Evolutionary conservation across 2,113 vertebrate species (phyloP).

Genomic region (Chaenogobius annularis): DNA sequence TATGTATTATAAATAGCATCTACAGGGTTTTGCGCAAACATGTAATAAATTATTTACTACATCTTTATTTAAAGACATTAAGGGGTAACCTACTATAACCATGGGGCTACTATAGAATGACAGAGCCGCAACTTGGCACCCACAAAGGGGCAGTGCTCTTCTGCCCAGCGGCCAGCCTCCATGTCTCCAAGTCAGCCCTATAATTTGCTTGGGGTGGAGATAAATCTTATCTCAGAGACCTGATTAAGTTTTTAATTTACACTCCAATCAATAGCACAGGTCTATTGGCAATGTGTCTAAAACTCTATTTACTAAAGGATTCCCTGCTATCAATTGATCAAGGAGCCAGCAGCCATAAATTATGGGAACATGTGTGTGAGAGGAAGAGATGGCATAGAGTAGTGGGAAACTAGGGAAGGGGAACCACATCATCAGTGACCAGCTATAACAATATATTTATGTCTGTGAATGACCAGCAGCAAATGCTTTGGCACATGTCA

Average conservation of each 20-base stretch:
- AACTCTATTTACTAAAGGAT: constrained; percentile 99
- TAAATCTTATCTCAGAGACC: constrained; percentile 87
- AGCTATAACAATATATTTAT: constrained; percentile 32
- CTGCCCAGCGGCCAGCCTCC: constrained; percentile 55
- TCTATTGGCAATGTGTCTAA: constrained; percentile 99
- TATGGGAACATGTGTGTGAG: constrained; percentile 70
- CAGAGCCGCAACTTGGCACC: constrained; percentile 42
- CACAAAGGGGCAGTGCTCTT: constrained; percentile 54
- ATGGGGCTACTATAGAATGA: background rate
- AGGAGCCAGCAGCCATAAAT: constrained; percentile 96
- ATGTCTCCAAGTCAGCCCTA: constrained; percentile 72
- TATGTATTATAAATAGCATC: background rate
- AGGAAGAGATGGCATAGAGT: constrained; percentile 15
- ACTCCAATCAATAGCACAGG: constrained; percentile 98
- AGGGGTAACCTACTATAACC: constrained; percentile 8
- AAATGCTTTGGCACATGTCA: constrained; percentile 20
- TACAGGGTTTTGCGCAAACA: constrained; percentile 30
- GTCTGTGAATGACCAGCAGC: constrained; percentile 24
- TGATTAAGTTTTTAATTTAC: constrained; percentile 99
- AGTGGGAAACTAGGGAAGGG: constrained; percentile 32
- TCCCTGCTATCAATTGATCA: constrained; percentile 99
- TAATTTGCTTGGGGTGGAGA: constrained; percentile 81
- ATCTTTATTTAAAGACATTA: background rate
- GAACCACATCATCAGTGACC: constrained; percentile 38
- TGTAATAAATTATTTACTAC: constrained; percentile 35